Base-by-base conservation (phyloP, 2,888 invertebrate genomes). In the Myopa tessellatipennis region DNA sequence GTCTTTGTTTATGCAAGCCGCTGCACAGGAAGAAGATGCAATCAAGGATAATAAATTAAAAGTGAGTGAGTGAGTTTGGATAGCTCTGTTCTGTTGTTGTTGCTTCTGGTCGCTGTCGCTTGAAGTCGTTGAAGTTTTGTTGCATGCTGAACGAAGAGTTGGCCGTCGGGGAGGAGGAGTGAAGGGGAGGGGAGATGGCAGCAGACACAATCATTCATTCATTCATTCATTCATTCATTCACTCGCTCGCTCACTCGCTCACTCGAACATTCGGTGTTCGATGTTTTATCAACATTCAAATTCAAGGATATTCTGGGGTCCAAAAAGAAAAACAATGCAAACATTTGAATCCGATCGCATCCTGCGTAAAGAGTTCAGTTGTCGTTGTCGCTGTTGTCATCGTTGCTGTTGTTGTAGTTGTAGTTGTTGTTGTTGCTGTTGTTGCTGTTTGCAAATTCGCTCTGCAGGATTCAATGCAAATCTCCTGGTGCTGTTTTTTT, bases 11-110 rank as follows among this genome's bases (percentile, higher is more conserved):
- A 68, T 61, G 65, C 55, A 60, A 63, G 18, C 61, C 18, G 26
- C 38, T 55, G 70, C 40, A 58, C 75, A 71, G 74, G 52, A 79
- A 80, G 86, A 86, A 85, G 87, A 87, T 86, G 87, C 87, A 87
- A 86, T 86, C 87, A 85, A 84, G 86, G 86, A 87, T 86, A 85
- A 86, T 85, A 83, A 82, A 84, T 81, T 82, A 81, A 81, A 80
- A 78, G 79, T 79, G 79, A 79, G 78, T 75, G 36, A 7, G 26
- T 36, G 18, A 60, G 18, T 34, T 36, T 58, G 26, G 70, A 52
- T 55, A 52, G 52, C 16, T 71, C 0, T 50, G 34, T 55, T 34
- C 8, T 69, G 58, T 72, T 60, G n/a, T 58, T 60, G 26, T 63
- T 63, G 14, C 6, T 63, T 50, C 14, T 14, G 50, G 61, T 63